Percentiles rank a stretch among this genome's conserved stretches.
These are phyloP conservation scores for Eupsilia transversa DNA, from an alignment of 2,888 invertebrate genomes.

Conservation along the genomic window DNA sequence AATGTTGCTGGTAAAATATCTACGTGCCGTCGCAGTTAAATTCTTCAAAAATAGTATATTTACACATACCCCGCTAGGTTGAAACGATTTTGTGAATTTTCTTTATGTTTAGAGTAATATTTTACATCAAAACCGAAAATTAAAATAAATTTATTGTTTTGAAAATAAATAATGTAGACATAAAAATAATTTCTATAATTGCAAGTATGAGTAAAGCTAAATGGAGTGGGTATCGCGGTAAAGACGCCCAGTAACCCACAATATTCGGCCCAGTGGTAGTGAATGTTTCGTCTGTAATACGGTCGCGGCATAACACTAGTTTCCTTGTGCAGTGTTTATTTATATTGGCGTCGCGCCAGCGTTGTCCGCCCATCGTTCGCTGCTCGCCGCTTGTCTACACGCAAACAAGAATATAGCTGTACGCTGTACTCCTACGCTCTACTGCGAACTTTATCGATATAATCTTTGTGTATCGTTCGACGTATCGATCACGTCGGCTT, in stretches of 20 bases:
- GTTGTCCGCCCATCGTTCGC: conserved; percentile 86
- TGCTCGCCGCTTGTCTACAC: conserved; percentile 80
- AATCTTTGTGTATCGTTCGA: conserved; percentile 78
- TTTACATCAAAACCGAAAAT: not conserved
- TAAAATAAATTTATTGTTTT: not conserved
- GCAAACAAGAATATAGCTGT: conserved; percentile 83
- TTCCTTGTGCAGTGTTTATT: conserved; percentile 91
- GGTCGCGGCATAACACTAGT: conserved; percentile 91
- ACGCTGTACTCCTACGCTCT: conserved; percentile 81
- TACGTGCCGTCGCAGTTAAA: not conserved
- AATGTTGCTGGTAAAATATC: not conserved
- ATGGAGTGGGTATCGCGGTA: conserved; percentile 65
- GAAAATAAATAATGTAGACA: conserved; percentile 13
- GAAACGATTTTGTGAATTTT: not conserved
- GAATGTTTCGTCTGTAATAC: conserved; percentile 90
- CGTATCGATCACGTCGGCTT: conserved; percentile 81
- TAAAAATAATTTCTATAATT: conserved; percentile 27
- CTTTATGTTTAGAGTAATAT: not conserved
- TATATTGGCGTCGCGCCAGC: conserved; percentile 88
- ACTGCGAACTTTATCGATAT: conserved; percentile 80
- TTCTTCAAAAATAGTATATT: conserved; percentile 1
- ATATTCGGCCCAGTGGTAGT: conserved; percentile 89
- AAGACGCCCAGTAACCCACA: conserved; percentile 89
- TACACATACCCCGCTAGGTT: not conserved
- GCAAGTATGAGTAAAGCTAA: conserved; percentile 50